Percentiles rank a stretch among this genome's conserved stretches.
Conservation (phyloP, 2,113 vertebrate genomes). For the Lepisosteus oculatus region DNA sequence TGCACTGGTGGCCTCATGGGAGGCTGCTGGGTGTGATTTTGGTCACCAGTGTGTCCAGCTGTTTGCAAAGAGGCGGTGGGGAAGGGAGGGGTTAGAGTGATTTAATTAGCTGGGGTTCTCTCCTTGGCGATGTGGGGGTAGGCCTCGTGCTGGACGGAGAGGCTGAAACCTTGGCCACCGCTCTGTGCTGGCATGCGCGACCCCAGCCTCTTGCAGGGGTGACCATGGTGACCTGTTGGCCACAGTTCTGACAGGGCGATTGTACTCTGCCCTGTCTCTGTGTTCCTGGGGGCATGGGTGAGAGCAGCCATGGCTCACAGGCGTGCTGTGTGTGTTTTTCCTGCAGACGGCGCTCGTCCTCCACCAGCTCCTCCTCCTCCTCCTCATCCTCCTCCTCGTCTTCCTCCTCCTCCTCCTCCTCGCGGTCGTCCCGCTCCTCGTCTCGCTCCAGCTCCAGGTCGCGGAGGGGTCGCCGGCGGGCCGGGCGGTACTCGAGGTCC, state of each 20-base stretch:
- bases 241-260: not conserved
- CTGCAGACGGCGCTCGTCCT: constrained; percentile 69
- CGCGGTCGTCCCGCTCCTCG: constrained; percentile 55
- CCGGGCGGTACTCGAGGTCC: constrained; percentile 60
- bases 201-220: too few relatives aligned
- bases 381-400: constrained; percentile 70
- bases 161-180: too few relatives aligned
- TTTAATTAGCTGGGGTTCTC: too few relatives aligned
- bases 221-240: not conserved
- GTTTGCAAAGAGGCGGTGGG: too few relatives aligned
- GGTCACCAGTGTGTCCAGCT: too few relatives aligned
- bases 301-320: constrained; percentile 7
- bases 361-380: constrained; percentile 61
- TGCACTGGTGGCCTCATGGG: too few relatives aligned
- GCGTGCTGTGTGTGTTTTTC: constrained; percentile 40
- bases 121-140: too few relatives aligned
- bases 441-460: constrained; percentile 75
- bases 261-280: not conserved
- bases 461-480: constrained; percentile 63
- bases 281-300: not conserved
- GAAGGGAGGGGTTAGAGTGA: too few relatives aligned
- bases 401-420: constrained; percentile 69
- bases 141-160: too few relatives aligned
- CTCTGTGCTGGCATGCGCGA: too few relatives aligned
- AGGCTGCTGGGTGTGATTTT: too few relatives aligned